Conservation (phyloP, 37 sponge, comb jelly and placozoan species). For the Hexactinellida sp. region DNA sequence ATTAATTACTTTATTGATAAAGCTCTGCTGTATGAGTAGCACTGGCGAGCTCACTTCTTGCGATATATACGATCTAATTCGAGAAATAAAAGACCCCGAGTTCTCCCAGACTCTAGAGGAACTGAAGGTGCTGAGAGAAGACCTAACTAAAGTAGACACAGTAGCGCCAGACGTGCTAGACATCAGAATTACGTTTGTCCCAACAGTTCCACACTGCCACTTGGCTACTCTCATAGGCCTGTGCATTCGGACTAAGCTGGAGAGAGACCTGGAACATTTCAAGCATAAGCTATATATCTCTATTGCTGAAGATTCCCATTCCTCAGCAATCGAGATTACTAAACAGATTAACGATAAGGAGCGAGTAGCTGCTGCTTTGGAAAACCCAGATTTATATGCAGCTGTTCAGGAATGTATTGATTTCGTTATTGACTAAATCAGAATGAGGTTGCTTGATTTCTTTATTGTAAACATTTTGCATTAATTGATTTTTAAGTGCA, state of each 20-base stretch:
- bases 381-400: constrained; percentile 55
- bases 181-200: constrained; percentile 58
- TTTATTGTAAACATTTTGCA: no score
- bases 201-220: constrained; percentile 87
- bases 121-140: constrained; percentile 62
- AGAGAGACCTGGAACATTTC: not conserved
- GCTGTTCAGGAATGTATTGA: constrained; percentile 76
- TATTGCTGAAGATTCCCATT: not conserved
- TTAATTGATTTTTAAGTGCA: no score
- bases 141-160: constrained; percentile 31
- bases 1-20: no score
- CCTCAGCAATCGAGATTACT: constrained; percentile 30
- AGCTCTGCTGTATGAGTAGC: not conserved
- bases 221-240: constrained; percentile 76
- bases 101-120: constrained; percentile 69
- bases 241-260: not conserved
- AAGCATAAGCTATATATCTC: not conserved
- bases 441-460: no score
- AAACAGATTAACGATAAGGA: constrained; percentile 95
- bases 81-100: constrained; percentile 64
- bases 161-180: not conserved
- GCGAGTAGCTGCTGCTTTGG: constrained; percentile 82
- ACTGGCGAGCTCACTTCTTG: not conserved
- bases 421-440: not conserved
- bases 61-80: not conserved